Base-by-base conservation (phyloP, 2,113 vertebrate genomes). In the Danionella cerebrum region DNA sequence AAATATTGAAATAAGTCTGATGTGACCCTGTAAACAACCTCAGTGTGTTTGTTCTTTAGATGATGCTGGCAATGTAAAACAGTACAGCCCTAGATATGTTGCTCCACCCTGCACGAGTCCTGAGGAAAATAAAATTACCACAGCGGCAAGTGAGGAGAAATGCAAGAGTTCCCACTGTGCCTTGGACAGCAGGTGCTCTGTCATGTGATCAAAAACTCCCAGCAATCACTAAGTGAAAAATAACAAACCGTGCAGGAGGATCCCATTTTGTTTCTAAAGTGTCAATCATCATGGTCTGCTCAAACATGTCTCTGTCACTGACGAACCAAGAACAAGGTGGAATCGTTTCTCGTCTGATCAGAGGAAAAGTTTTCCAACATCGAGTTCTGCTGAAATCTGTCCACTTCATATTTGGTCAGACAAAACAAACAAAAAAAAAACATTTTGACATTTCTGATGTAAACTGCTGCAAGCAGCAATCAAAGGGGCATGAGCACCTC, bases 1-100 rank as follows among this genome's bases (percentile, higher is more conserved):
- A n/a, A n/a, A n/a, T 53, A 71, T 63, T 72, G 62, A 78, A 68
- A 44, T 16, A 14, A 31, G 24, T 52, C n/a, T 52, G n/a, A 52
- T 29, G 41, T 19, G 14, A 44, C 24, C 25, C 48, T 52, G 25
- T 52, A 25, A 52, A 25, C 48, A 6, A 16, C 48, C 48, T 52
- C 48, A 31, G 25, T 52, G 14, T 29, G 22, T 50, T 25, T 50
- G 4, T 14, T 25, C 25, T 8, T 33, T 33, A 33, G 27, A 53
- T 6, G 27, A 19, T n/a, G 27, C 10, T 11, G 27, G 29, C 29
- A n/a, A 33, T 31, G 55, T 6, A 41, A 25, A 42, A 42, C 35
- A 6, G 36, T 41, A 27, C n/a, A 41, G 16, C 1, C 8, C 11
- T 27, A n/a, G 39, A 41, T 3, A 41, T 4, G n/a, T 41, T 16